Evolutionary conservation across 2,888 invertebrate species (phyloP).

Genomic region (Prenolepis imparis): DNA sequence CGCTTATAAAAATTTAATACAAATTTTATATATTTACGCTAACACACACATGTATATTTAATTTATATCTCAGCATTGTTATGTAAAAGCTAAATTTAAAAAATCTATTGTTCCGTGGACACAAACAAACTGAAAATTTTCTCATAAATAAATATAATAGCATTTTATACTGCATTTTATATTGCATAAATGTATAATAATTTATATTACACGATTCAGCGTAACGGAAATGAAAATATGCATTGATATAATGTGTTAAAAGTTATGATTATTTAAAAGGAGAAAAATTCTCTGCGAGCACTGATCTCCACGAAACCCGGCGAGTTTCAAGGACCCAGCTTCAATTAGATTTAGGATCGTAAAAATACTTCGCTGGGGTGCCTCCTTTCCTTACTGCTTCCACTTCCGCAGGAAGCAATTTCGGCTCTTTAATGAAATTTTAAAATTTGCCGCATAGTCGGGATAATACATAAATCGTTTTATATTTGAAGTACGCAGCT

Average conservation of each 20-base stretch:
- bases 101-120: neutral
- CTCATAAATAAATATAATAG: neutral
- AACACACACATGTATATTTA: neutral
- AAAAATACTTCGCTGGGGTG: conserved; percentile 70
- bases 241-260: conserved; percentile 40
- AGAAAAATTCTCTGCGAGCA: conserved; percentile 56
- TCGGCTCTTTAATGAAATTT: conserved; percentile 80
- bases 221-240: conserved; percentile 16
- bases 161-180: neutral
- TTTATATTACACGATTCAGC: neutral
- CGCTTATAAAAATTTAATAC: neutral
- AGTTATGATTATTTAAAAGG: conserved; percentile 58
- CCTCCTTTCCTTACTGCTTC: conserved; percentile 50
- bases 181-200: neutral
- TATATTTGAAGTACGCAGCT: conserved; percentile 53
- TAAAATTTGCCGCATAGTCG: conserved; percentile 76
- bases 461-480: conserved; percentile 72
- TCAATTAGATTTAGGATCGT: conserved; percentile 81
- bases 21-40: neutral
- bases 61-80: neutral
- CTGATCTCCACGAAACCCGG: conserved; percentile 65
- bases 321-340: conserved; percentile 70
- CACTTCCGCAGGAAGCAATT: conserved; percentile 78
- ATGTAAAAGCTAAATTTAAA: neutral
- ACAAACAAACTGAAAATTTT: neutral